Evolutionary conservation across 2,888 invertebrate species (phyloP).

Genomic region (Orchesellides sinensis): DNA sequence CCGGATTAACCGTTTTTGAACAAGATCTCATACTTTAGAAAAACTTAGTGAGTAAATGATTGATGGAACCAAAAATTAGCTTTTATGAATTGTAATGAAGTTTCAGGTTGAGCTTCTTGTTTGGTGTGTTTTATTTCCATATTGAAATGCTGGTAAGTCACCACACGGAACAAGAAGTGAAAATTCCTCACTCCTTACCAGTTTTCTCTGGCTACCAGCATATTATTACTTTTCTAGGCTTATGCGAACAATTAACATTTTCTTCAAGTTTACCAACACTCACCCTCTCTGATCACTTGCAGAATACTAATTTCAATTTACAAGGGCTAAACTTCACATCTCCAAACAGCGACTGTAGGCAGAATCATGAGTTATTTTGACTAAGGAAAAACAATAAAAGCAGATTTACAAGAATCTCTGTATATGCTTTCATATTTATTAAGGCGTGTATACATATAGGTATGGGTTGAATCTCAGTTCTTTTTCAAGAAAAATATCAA

Average conservation of each 20-base stretch:
- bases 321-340: constrained; percentile 9
- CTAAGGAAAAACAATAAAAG: neutral
- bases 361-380: constrained; percentile 22
- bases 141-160: neutral
- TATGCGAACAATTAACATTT: neutral
- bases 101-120: neutral
- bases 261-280: constrained; percentile 10
- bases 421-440: neutral
- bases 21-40: neutral
- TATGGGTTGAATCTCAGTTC: too few relatives aligned
- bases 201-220: neutral
- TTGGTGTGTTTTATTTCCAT: neutral
- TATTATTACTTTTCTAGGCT: too few relatives aligned
- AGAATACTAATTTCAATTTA: constrained; percentile 32
- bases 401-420: too few relatives aligned
- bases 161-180: neutral
- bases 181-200: constrained; percentile 3
- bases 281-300: constrained; percentile 13
- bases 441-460: neutral
- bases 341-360: neutral
- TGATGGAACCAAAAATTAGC: constrained; percentile 11
- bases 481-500: too few relatives aligned
- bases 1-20: constrained; percentile 9
- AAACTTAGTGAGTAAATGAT: constrained; percentile 14
- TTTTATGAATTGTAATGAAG: constrained; percentile 11